Evolutionary conservation across 2,113 vertebrate species (phyloP).

Genomic region (Melanocharis versteri): DNA sequence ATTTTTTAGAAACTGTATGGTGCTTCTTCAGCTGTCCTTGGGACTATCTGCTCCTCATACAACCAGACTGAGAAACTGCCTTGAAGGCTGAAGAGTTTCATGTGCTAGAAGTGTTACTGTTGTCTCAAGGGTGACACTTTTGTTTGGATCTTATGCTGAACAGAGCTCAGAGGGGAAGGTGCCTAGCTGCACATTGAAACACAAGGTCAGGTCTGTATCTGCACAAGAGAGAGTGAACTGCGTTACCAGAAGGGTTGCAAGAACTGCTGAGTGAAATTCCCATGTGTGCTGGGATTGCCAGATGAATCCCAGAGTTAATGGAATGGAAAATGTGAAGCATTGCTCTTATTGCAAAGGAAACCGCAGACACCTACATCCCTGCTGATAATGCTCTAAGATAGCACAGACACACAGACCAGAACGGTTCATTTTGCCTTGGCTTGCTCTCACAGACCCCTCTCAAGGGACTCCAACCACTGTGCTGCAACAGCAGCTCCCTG

Average conservation of each 20-base stretch:
- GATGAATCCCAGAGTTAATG: background rate
- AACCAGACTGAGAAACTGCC: background rate
- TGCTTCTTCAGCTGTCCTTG: background rate
- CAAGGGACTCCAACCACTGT: background rate
- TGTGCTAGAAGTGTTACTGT: background rate
- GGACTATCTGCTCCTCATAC: background rate
- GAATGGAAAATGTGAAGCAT: background rate
- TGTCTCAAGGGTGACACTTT: background rate
- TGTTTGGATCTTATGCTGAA: background rate
- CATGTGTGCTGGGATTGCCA: fast-evolving
- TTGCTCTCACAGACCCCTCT: background rate
- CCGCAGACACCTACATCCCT: fast-evolving
- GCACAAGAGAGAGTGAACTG: background rate
- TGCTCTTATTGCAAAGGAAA: background rate
- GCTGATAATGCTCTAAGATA: background rate
- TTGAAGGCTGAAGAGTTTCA: background rate
- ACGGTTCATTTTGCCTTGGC: background rate
- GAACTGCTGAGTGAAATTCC: background rate
- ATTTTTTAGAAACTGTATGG: background rate
- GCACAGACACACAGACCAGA: fast-evolving
- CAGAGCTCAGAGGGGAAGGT: background rate
- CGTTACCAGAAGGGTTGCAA: background rate
- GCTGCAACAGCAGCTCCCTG: fast-evolving
- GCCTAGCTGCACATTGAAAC: background rate
- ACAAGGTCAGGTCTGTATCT: background rate